Base-by-base conservation (phyloP, 2,888 invertebrate species). In the Agonopterix arenella region DNA sequence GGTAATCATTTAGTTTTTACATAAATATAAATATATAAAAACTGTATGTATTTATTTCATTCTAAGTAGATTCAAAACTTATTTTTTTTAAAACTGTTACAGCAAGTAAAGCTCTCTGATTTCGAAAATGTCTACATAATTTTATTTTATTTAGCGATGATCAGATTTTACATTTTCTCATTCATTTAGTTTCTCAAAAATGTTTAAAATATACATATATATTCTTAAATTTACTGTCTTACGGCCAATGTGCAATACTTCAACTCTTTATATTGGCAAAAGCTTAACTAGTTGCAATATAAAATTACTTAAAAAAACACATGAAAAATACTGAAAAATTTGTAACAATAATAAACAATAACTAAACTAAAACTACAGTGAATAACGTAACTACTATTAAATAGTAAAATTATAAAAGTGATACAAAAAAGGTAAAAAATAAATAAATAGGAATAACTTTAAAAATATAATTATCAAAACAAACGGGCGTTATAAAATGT, bases 381-480 rank as follows among this genome's bases (percentile, higher is more conserved):
- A 62, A 65, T 64, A 60, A 51, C 58, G 58, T 67, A 64, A 66
- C 59, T 61, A 64, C 57, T 57, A 60, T 50, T 57, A 59, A 68
- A 45, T 45, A 66, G 60, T 58, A 69, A 73, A 70, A 75, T 50
- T 50, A 70, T 74, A 84, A 84, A 79, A 70, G 71, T 75, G 71
- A 83, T 73, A 84, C 84, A 84, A 65, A 65, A 18, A 70, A 65
- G 69, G 76, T 81, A 83, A 74, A 80, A 84, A 81, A 80, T 76
- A 79, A 75, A 73, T 75, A 74, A 80, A 80, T 84, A 84, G 76
- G 75, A 80, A 79, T 80, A 77, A 80, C 68, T 70, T 78, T 62
- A 77, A 84, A 82, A 84, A 79, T 77, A 84, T 73, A 28, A 28
- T 28, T 28, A 76, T 81, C 76, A 69, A 82, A 82, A 82, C 70